These are phyloP conservation scores for Syngnathus floridae DNA, from an alignment of 2,113 vertebrate species.

Conservation along the genomic window DNA sequence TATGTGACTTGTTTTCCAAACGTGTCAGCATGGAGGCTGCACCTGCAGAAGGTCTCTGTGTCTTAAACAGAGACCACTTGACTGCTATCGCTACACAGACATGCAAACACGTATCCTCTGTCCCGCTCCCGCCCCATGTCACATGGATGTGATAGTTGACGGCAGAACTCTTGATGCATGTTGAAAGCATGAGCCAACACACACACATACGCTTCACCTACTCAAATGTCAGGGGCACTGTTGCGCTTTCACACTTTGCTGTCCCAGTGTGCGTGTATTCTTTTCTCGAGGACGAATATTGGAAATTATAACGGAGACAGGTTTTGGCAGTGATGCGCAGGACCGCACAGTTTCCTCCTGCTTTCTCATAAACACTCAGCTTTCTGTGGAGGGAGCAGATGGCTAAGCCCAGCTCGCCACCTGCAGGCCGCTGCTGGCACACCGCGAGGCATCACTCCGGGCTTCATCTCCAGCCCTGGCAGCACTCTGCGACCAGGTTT, in stretches of 20 bases:
- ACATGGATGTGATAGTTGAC: slow-evolving; percentile 34
- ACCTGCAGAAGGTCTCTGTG: slow-evolving; percentile 49
- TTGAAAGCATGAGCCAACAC: slow-evolving; percentile 40
- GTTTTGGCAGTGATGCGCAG: slow-evolving; percentile 62
- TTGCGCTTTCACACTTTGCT: slow-evolving; percentile 18
- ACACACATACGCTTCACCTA: slow-evolving; percentile 18
- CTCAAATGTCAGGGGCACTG: slow-evolving; percentile 32
- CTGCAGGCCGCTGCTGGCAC: slow-evolving; percentile 63
- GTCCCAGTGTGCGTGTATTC: slow-evolving; percentile 6
- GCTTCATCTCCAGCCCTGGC: slow-evolving; percentile 42
- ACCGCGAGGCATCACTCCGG: slow-evolving; percentile 47
- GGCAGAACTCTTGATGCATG: slow-evolving; percentile 45
- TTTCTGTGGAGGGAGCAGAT: slow-evolving; percentile 72
- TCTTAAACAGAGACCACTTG: slow-evolving; percentile 43
- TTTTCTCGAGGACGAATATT: slow-evolving; percentile 13
- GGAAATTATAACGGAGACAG: slow-evolving; percentile 32
- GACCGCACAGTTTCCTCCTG: slow-evolving; percentile 54
- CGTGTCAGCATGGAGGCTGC: slow-evolving; percentile 53
- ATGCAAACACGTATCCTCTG: not conserved
- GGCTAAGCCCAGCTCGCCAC: slow-evolving; percentile 67
- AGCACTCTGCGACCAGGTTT: slow-evolving; percentile 49
- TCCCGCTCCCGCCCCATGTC: slow-evolving; percentile 32
- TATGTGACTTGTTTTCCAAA: slow-evolving; percentile 63
- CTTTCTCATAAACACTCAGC: slow-evolving; percentile 59
- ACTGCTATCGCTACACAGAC: slow-evolving; percentile 3